These are phyloP conservation scores for Pangasius krempfi DNA, from an alignment of 2,797 vertebrate genomes.

Conservation along the genomic window DNA sequence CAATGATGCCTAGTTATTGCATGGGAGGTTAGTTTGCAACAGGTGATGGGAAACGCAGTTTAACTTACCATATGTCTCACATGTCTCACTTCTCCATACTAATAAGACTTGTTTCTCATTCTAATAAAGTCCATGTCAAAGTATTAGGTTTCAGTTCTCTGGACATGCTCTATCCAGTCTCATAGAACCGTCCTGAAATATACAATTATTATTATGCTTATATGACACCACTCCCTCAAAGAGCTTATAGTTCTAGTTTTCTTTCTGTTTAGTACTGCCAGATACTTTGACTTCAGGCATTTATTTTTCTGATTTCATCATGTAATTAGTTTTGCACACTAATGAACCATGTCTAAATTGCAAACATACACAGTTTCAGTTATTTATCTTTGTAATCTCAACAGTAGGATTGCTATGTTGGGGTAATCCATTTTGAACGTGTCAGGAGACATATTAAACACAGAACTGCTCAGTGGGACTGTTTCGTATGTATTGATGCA, in stretches of 20 bases:
- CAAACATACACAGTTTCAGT: slow-evolving; percentile 13
- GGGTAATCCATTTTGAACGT: not conserved
- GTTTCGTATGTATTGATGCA: not conserved
- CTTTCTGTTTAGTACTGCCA: not conserved
- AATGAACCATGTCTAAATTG: slow-evolving; percentile 17
- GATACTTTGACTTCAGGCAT: slow-evolving; percentile 16
- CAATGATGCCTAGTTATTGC: slow-evolving; percentile 68
- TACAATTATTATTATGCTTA: not conserved
- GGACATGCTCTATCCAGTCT: not conserved
- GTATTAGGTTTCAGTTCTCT: slow-evolving; percentile 20
- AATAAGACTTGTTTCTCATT: slow-evolving; percentile 17
- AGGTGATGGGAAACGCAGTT: slow-evolving; percentile 54
- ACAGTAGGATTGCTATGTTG: slow-evolving; percentile 15
- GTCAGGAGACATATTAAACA: slow-evolving; percentile 5
- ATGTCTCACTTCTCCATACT: slow-evolving; percentile 18
- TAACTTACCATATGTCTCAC: slow-evolving; percentile 65
- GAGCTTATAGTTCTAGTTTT: not conserved
- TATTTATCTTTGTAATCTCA: slow-evolving; percentile 34
- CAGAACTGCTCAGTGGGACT: not conserved
- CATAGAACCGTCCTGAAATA: not conserved
- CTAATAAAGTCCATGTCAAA: slow-evolving; percentile 26
- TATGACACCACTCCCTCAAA: not conserved
- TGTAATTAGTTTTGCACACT: slow-evolving; percentile 33
- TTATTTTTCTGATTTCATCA: slow-evolving; percentile 7
- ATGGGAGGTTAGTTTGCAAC: slow-evolving; percentile 59